phyloP scores from a whole-genome alignment of 2,888 invertebrate genomes.

The Andrena flavipes region DNA sequence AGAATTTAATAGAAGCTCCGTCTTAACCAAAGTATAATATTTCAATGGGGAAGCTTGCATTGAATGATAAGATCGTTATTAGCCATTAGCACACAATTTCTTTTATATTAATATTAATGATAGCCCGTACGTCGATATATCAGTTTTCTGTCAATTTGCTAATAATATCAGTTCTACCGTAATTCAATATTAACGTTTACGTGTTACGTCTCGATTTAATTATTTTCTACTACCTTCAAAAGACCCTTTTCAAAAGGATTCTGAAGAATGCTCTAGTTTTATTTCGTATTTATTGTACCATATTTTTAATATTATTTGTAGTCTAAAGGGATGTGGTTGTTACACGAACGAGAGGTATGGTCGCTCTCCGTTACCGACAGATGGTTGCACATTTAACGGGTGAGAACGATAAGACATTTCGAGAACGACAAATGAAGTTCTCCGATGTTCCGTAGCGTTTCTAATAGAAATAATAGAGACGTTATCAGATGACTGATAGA shows the following conservation, averaged over 20 bases:
- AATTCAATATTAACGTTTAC: background rate
- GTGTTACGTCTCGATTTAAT: slow-evolving; percentile 9
- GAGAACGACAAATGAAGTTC: slow-evolving; percentile 10
- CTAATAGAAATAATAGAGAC: slow-evolving; percentile 5
- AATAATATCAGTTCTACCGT: background rate
- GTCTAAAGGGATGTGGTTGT: background rate
- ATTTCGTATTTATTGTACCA: slow-evolving; percentile 18
- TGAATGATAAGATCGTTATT: background rate
- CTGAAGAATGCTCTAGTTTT: background rate
- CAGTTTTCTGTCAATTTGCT: background rate
- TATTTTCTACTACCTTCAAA: background rate
- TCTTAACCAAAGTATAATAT: slow-evolving; percentile 45
- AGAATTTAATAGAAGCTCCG: slow-evolving; percentile 34
- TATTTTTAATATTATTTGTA: background rate
- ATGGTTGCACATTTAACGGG: slow-evolving; percentile 18
- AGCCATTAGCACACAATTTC: background rate
- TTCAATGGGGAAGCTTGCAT: slow-evolving; percentile 7
- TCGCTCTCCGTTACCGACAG: slow-evolving; percentile 44
- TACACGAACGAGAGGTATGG: slow-evolving; percentile 35
- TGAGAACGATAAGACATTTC: background rate
- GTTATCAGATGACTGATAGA: slow-evolving; percentile 41
- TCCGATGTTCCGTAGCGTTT: slow-evolving; percentile 23
- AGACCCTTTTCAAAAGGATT: slow-evolving; percentile 1
- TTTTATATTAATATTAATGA: slow-evolving; percentile 1
- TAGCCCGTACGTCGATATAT: background rate